Evolutionary conservation across 2,113 vertebrate genomes (phyloP).

Genomic region (Morone saxatilis): DNA sequence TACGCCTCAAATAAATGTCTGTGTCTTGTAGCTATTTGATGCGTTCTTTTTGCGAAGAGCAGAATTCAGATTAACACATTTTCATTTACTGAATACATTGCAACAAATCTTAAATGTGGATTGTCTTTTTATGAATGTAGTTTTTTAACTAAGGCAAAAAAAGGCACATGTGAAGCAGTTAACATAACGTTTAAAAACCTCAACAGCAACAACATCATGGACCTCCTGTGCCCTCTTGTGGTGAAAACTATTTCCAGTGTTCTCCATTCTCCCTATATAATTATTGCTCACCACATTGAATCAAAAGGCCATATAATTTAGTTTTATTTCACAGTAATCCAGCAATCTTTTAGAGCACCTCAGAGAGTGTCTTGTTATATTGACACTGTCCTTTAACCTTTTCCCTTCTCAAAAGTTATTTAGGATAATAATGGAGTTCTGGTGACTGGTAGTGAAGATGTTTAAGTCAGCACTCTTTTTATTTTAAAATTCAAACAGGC

Average conservation of each 20-base stretch:
- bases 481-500: background rate
- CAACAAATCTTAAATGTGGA: conserved; percentile 58
- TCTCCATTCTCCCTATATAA: background rate
- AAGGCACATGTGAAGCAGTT: conserved; percentile 32
- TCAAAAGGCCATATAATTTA: background rate
- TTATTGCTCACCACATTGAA: background rate
- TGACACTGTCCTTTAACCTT: background rate
- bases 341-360: background rate
- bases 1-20: conserved; percentile 41
- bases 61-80: conserved; percentile 46
- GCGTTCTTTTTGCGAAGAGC: conserved; percentile 48
- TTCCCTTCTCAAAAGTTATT: background rate
- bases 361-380: too few species aligned
- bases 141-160: conserved; percentile 59
- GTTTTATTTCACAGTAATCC: background rate
- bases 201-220: conserved; percentile 25
- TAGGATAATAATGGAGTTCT: background rate
- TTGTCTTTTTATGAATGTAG: conserved; percentile 56
- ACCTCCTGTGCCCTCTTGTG: conserved; percentile 83
- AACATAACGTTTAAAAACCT: conserved; percentile 27
- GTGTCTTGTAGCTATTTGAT: conserved; percentile 36
- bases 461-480: background rate
- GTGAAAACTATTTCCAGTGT: conserved; percentile 18
- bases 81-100: conserved; percentile 45
- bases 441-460: background rate